Percentiles rank a stretch among this genome's conserved stretches.
These are phyloP conservation scores for Pseudopleuronectes americanus DNA, from an alignment of 2,797 vertebrate genomes.

Conservation along the genomic window DNA sequence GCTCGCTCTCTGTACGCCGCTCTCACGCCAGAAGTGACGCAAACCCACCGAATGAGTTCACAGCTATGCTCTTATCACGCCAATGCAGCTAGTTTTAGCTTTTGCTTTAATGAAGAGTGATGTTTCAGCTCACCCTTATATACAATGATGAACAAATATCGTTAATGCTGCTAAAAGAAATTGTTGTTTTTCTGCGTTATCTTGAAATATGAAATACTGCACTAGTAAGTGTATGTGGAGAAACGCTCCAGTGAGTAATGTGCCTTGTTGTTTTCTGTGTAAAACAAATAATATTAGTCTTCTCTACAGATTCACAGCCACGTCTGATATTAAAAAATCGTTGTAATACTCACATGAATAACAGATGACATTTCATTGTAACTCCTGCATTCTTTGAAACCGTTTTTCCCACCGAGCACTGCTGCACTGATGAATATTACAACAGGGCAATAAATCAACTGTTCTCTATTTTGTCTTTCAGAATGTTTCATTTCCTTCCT, in stretches of 20 bases:
- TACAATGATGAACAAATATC: conserved; percentile 29
- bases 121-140: conserved; percentile 1
- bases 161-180: conserved; percentile 25
- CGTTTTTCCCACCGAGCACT: conserved; percentile 33
- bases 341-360: conserved; percentile 47
- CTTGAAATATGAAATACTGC: conserved; percentile 35
- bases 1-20: conserved; percentile 5
- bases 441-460: conserved; percentile 51
- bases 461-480: conserved; percentile 21
- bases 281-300: conserved; percentile 28
- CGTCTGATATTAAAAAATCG: conserved; percentile 38
- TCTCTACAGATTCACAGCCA: conserved; percentile 7
- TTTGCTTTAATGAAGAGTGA: conserved; percentile 13
- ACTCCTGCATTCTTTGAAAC: conserved; percentile 8
- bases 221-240: conserved; percentile 24
- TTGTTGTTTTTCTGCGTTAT: conserved; percentile 31
- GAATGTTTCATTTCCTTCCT: conserved; percentile 20
- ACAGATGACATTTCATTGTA: conserved; percentile 38
- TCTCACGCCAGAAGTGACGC: conserved; percentile 31
- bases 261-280: conserved; percentile 21
- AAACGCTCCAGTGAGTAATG: conserved; percentile 29
- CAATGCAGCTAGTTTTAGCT: conserved; percentile 1
- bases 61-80: not conserved
- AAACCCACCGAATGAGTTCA: conserved; percentile 12
- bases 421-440: conserved; percentile 52